Evolutionary conservation across 2,113 vertebrate genomes (phyloP).

Genomic region (Alethe castanea): DNA sequence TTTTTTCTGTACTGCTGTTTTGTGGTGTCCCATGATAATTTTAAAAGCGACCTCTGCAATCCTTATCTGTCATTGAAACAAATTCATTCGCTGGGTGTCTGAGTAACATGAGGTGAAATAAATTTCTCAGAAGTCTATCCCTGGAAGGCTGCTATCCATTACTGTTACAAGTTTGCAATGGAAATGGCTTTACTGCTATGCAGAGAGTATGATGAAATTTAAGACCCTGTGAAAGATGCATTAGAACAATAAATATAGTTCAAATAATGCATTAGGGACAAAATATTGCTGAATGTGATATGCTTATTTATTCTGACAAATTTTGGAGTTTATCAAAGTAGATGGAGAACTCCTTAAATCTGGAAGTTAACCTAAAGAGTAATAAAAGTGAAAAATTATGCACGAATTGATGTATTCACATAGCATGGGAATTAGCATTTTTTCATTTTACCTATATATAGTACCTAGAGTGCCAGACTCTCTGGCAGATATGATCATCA

Average conservation of each 20-base stretch:
- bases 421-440: slow-evolving; percentile 11
- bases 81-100: slow-evolving; percentile 67
- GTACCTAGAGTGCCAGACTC: background rate
- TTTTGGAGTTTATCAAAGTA: slow-evolving; percentile 46
- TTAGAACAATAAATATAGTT: slow-evolving; percentile 59
- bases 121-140: slow-evolving; percentile 72
- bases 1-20: background rate
- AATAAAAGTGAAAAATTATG: slow-evolving; percentile 66
- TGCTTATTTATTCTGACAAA: slow-evolving; percentile 64
- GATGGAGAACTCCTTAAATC: slow-evolving; percentile 45
- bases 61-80: slow-evolving; percentile 68
- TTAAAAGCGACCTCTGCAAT: slow-evolving; percentile 66
- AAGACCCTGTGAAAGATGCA: slow-evolving; percentile 59
- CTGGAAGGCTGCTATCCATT: slow-evolving; percentile 74
- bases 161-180: slow-evolving; percentile 68
- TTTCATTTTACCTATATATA: background rate
- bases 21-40: slow-evolving; percentile 53
- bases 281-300: slow-evolving; percentile 29
- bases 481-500: slow-evolving; percentile 19
- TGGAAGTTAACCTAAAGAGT: slow-evolving; percentile 49
- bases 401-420: background rate
- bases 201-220: slow-evolving; percentile 69
- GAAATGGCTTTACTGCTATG: slow-evolving; percentile 61
- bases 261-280: slow-evolving; percentile 44
- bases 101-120: slow-evolving; percentile 71